Evolutionary conservation across 1,140 invertebrate species (phyloP).

Genomic region (Drosophila biarmipes): DNA sequence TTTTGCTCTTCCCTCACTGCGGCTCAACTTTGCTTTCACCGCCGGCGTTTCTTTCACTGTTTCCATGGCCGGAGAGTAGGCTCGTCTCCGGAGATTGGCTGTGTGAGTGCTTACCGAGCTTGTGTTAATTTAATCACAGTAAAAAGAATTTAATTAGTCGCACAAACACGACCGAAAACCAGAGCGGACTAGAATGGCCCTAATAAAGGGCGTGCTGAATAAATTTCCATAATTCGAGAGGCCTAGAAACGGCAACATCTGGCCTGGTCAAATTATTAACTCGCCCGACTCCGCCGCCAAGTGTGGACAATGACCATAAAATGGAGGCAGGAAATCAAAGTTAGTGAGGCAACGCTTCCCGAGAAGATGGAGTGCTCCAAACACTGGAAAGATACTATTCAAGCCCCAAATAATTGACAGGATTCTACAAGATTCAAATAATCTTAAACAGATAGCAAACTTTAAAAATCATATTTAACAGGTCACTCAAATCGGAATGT

Average conservation of each 20-base stretch:
- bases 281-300: constrained; percentile 15
- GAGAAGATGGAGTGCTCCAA: background rate
- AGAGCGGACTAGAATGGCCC: background rate
- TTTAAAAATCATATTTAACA: too few relatives aligned
- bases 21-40: constrained; percentile 30
- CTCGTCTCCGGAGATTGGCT: constrained; percentile 38
- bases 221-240: constrained; percentile 51
- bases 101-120: constrained; percentile 30
- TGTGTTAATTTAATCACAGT: constrained; percentile 72
- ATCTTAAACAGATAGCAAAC: background rate
- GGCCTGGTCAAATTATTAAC: constrained; percentile 38
- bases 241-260: constrained; percentile 24
- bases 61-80: constrained; percentile 12
- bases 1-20: constrained; percentile 3
- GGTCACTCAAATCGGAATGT: too few relatives aligned
- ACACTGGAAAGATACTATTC: background rate
- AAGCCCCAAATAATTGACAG: too few relatives aligned
- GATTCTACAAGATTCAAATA: too few relatives aligned
- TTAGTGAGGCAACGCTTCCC: background rate
- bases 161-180: constrained; percentile 4
- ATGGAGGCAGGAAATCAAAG: background rate
- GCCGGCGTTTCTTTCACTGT: constrained; percentile 19
- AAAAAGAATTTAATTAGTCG: constrained; percentile 73
- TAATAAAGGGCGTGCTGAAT: constrained; percentile 56
- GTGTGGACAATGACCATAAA: constrained; percentile 33